These are phyloP conservation scores for Paracentrotus lividus DNA, from an alignment of 53 echinoderm and acorn worm genomes.

Conservation along the genomic window DNA sequence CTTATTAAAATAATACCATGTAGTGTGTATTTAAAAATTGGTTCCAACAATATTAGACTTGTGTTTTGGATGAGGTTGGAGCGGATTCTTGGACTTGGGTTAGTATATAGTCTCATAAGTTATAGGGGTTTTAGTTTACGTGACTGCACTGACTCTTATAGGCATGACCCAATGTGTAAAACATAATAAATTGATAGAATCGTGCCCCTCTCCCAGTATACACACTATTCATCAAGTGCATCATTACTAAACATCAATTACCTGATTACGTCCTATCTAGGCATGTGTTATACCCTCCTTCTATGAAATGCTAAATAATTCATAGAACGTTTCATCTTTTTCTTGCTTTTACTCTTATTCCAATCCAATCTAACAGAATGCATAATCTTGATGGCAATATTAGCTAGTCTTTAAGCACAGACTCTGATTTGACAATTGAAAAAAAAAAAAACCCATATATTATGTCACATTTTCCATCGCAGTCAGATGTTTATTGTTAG, in stretches of 20 bases:
- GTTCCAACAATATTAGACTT: too few species aligned
- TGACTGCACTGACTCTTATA: not conserved
- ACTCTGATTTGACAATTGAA: not conserved
- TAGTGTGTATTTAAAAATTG: too few species aligned
- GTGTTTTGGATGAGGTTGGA: too few species aligned
- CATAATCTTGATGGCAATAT: not conserved
- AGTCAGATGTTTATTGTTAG: too few species aligned
- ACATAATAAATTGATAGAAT: not conserved
- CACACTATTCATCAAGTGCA: not conserved
- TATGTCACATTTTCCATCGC: too few species aligned
- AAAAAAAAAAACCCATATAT: too few species aligned
- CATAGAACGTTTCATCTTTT: conserved; percentile 21
- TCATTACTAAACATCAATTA: not conserved
- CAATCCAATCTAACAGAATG: not conserved
- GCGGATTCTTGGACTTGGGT: too few species aligned
- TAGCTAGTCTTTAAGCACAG: not conserved
- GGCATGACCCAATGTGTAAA: not conserved
- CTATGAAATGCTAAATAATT: conserved; percentile 34
- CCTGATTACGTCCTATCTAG: not conserved
- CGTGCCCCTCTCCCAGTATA: not conserved
- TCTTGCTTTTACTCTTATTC: not conserved
- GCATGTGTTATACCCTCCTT: not conserved
- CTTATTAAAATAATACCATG: too few species aligned
- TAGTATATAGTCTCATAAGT: too few species aligned
- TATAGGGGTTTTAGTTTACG: not conserved